phyloP scores from a whole-genome alignment of 1,140 invertebrate genomes.

The Aphis craccivora region DNA sequence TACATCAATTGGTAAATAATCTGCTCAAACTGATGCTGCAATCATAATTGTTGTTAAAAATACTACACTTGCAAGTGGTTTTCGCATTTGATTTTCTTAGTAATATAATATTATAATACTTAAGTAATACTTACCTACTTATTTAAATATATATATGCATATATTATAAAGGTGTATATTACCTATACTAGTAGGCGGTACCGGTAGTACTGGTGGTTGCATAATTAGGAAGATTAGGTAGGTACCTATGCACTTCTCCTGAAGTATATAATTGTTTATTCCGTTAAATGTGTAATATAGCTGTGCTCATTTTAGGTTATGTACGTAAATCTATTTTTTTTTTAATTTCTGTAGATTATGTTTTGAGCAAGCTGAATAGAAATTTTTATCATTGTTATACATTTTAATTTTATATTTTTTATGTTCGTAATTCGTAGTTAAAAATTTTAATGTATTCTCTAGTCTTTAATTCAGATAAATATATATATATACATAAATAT shows the following conservation, averaged over 20 bases:
- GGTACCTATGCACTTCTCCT: not conserved
- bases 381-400: too few species aligned
- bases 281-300: not conserved
- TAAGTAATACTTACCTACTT: not conserved
- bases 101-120: not conserved
- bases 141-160: not conserved
- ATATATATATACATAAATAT: too few species aligned
- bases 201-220: not conserved
- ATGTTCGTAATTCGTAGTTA: too few species aligned
- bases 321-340: not conserved
- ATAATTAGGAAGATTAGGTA: not conserved
- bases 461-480: too few species aligned
- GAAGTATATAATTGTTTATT: not conserved
- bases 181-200: not conserved
- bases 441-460: too few species aligned
- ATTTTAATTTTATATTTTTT: too few species aligned
- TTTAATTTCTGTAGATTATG: not conserved
- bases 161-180: not conserved
- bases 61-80: not conserved
- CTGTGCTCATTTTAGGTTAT: too few species aligned
- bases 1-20: not conserved
- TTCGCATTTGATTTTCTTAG: not conserved
- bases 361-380: too few species aligned
- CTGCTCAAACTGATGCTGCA: not conserved
- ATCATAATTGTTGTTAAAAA: not conserved